A percentile compares a stretch with the other conserved stretches of the same genome.
Evolutionary conservation across 64 coral and sea anemone species (phyloP).

Genomic region (Cladopsammia gracilis): DNA sequence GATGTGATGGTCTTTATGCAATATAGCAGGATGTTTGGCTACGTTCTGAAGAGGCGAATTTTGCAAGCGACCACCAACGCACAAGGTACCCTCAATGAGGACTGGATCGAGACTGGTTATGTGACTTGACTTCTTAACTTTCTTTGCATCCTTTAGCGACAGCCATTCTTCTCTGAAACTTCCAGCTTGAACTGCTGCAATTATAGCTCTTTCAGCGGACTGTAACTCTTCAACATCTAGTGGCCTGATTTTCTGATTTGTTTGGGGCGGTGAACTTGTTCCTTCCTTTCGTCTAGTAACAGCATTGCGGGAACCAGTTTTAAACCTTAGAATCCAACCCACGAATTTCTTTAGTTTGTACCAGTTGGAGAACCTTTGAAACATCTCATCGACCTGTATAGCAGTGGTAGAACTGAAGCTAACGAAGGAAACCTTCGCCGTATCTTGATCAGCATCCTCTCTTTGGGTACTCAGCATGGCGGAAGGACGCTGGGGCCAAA

Average conservation of each 20-base stretch:
- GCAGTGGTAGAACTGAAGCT: neutral
- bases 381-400: neutral
- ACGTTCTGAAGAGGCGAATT: neutral
- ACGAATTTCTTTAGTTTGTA: neutral
- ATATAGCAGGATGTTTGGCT: neutral
- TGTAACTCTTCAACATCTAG: neutral
- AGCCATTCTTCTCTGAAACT: neutral
- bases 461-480: neutral
- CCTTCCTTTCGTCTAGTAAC: too few species aligned
- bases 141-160: neutral
- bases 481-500: neutral
- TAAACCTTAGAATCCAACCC: too few species aligned
- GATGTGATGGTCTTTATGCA: neutral
- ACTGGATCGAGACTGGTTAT: neutral
- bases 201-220: neutral
- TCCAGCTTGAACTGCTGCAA: neutral
- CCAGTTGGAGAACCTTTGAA: neutral
- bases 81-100: neutral
- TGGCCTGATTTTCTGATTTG: neutral
- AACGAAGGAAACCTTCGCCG: neutral
- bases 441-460: too few species aligned
- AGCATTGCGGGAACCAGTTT: too few species aligned
- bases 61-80: neutral
- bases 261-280: too few species aligned
- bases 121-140: neutral